Base-by-base conservation (phyloP, 2,113 vertebrate genomes). In the Anhinga rufa region DNA sequence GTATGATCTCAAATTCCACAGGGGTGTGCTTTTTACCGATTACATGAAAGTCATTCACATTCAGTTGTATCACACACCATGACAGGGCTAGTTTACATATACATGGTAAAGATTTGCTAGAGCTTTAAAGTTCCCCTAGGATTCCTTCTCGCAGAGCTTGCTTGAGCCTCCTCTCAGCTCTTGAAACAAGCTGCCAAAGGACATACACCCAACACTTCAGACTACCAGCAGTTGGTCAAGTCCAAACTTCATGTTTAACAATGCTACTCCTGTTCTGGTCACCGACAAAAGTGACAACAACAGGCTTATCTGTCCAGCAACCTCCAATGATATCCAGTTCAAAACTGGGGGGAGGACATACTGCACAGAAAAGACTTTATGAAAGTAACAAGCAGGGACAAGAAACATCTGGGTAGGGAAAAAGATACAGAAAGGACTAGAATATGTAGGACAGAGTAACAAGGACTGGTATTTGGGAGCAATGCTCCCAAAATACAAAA, bases 401-500 rank as follows among this genome's bases (percentile, higher is more conserved):
- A 68, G 24, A 80, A 72, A 61, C 17, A 55, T 46, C 38, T 71
- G 11, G 4, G 6, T 8, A 44, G 22, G 14, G 7, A 44, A 91
- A 57, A 76, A 66, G 6, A 16, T 18, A 46, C 44, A 28, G 20
- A 40, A 31, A 60, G 31, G 62, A 24, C 7, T 12, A 40, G 14
- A 57, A 36, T 2, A 29, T 0, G 4, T 0, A 57, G 8, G 17
- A 61, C 34, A 86, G 6, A 77, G 4, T 20, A 68, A 70, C 12
- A 61, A 38, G 8, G 10, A n/a, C 9, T 0, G 1, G 1, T 14
- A 77, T 12, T 17, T 46, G 7, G 22, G 25, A 82, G 29, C 17
- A 87, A 49, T 9, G 24, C 8, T 55, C 2, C 29, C 22, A 58
- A 46, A 93, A 92, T 8, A 78, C 3, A 3, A 54, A 18, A 71